phyloP scores from a whole-genome alignment of 2,113 vertebrate species.

The Haemorhous mexicanus region DNA sequence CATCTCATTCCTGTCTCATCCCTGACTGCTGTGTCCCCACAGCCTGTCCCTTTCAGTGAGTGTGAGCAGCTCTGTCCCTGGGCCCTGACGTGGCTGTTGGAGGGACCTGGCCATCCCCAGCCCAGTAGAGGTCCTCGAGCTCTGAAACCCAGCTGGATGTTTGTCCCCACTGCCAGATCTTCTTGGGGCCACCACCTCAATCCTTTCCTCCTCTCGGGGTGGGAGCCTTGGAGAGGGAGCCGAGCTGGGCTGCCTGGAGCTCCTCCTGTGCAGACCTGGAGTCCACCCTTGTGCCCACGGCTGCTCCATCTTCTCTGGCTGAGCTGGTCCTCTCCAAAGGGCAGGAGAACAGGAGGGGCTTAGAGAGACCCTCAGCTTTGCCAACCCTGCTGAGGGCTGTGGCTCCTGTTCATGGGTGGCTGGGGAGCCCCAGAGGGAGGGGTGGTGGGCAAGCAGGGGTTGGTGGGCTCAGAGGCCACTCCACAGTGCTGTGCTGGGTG shows the following conservation, averaged over 20 bases:
- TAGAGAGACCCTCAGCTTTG: neutral
- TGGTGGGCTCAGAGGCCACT: neutral
- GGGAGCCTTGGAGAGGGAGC: neutral
- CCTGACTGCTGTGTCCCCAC: neutral
- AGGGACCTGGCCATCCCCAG: neutral
- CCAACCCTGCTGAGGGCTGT: neutral
- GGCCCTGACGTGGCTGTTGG: neutral
- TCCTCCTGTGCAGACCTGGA: neutral
- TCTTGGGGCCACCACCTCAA: neutral
- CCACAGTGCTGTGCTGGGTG: accelerated
- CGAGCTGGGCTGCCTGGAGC: neutral
- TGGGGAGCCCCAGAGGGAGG: neutral
- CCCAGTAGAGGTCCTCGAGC: neutral
- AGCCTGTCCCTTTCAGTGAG: accelerated
- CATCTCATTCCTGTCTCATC: accelerated
- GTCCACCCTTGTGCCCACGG: accelerated
- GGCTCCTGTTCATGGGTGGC: neutral
- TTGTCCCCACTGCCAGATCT: neutral
- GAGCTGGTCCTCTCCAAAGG: neutral
- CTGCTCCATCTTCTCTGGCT: neutral
- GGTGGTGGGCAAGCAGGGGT: neutral
- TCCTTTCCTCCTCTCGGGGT: neutral
- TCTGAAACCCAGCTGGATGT: neutral
- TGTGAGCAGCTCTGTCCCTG: neutral
- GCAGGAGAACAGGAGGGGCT: neutral